Conservation (phyloP, 2,797 vertebrate genomes). For the Furcifer pardalis region DNA sequence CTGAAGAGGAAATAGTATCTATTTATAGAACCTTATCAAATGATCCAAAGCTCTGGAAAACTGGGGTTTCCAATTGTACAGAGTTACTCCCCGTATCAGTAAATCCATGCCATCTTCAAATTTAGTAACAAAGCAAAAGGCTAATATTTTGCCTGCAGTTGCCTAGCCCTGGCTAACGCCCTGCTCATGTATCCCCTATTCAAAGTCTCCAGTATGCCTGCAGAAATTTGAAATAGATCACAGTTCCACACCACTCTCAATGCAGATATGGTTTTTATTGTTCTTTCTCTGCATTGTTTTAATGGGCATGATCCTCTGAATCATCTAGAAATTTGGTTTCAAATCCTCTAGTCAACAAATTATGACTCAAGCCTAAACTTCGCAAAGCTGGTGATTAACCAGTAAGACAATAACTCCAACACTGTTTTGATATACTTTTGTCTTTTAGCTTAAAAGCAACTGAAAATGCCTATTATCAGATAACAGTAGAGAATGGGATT, state of each 20-base stretch:
- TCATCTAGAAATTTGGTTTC: slow-evolving; percentile 1
- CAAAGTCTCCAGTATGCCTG: neutral
- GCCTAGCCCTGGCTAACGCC: no score
- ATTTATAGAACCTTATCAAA: no score
- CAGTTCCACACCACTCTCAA: neutral
- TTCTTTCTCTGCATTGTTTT: neutral
- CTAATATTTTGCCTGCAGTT: no score
- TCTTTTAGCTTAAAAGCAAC: slow-evolving; percentile 52
- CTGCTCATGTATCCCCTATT: neutral
- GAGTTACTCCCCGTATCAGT: no score
- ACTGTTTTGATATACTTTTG: slow-evolving; percentile 30
- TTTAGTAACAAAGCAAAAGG: no score
- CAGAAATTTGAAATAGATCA: neutral
- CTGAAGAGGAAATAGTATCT: no score
- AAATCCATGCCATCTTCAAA: no score
- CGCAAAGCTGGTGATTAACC: slow-evolving; percentile 45
- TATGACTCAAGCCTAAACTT: slow-evolving; percentile 23
- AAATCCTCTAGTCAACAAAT: slow-evolving; percentile 29
- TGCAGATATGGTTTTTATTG: neutral
- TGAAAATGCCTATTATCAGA: slow-evolving; percentile 67
- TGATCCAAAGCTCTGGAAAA: no score
- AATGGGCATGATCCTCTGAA: neutral
- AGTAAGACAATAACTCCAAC: slow-evolving; percentile 43
- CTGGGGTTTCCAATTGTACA: no score
- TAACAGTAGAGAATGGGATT: slow-evolving; percentile 46